phyloP scores from a whole-genome alignment of 1,140 invertebrate genomes.

The Steinernema khuongi region DNA sequence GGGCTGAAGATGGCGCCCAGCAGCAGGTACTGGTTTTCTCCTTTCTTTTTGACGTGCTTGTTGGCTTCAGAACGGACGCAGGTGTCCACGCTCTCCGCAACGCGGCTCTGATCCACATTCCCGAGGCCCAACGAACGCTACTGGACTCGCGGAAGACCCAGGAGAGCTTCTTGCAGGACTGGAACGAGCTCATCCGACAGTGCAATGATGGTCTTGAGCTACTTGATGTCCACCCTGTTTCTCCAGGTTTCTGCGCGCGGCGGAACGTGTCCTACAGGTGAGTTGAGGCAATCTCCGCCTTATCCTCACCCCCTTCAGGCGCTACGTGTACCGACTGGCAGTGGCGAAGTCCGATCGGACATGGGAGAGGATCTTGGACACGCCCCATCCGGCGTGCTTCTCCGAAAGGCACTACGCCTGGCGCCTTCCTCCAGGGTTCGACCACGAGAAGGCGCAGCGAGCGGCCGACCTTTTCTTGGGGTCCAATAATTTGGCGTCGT shows the following conservation, averaged over 20 bases:
- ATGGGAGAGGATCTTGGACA: slow-evolving; percentile 21
- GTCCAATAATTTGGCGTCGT: slow-evolving; percentile 46
- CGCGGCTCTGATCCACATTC: slow-evolving; percentile 38
- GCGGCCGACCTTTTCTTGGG: slow-evolving; percentile 33
- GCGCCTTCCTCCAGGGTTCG: slow-evolving; percentile 41
- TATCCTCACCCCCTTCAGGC: slow-evolving; percentile 25
- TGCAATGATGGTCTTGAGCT: slow-evolving; percentile 22
- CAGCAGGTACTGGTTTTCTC: slow-evolving; percentile 29
- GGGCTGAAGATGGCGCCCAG: slow-evolving; percentile 30
- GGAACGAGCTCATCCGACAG: slow-evolving; percentile 26
- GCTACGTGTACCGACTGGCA: slow-evolving; percentile 47
- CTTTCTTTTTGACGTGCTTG: not conserved
- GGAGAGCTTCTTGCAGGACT: slow-evolving; percentile 20
- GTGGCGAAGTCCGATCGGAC: slow-evolving; percentile 15
- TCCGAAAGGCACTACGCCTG: slow-evolving; percentile 44
- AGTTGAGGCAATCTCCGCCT: not conserved
- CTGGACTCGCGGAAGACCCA: slow-evolving; percentile 14
- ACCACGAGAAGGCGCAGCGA: slow-evolving; percentile 22
- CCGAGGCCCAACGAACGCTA: slow-evolving; percentile 16
- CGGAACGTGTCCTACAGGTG: slow-evolving; percentile 42
- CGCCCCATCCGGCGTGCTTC: slow-evolving; percentile 33
- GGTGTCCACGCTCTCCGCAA: slow-evolving; percentile 45
- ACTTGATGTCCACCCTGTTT: slow-evolving; percentile 40
- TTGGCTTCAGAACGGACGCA: slow-evolving; percentile 39
- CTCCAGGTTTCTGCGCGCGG: slow-evolving; percentile 38